phyloP scores from a whole-genome alignment of 2,113 vertebrate species.

The Stegastes partitus region DNA sequence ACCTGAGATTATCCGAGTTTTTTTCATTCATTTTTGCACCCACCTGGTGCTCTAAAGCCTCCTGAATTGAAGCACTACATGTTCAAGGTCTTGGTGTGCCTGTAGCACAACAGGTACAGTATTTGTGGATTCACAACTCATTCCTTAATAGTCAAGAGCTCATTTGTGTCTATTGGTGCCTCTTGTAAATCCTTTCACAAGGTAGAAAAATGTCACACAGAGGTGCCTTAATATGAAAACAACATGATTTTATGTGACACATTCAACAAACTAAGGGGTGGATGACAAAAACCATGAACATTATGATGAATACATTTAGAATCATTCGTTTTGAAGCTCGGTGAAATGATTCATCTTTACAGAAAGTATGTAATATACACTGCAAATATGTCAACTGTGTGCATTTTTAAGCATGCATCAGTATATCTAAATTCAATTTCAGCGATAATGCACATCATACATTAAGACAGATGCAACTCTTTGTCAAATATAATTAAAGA shows the following conservation, averaged over 20 bases:
- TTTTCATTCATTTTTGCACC: background rate
- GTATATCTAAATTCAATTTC: constrained; percentile 26
- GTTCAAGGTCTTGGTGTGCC: constrained; percentile 4
- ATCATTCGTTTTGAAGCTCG: constrained; percentile 21
- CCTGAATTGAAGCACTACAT: background rate
- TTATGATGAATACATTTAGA: constrained; percentile 15
- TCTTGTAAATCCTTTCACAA: background rate
- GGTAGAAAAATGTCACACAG: constrained; percentile 10
- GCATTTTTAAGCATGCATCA: background rate
- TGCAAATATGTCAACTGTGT: constrained; percentile 2
- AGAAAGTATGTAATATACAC: too few species aligned
- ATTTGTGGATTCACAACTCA: background rate
- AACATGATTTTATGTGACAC: background rate
- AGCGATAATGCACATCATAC: background rate
- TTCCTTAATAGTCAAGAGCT: constrained; percentile 23
- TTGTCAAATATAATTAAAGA: background rate
- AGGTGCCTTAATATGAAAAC: background rate
- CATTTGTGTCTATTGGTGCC: constrained; percentile 18
- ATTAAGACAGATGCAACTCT: background rate
- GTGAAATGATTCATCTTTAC: background rate
- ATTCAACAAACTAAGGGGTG: too few species aligned
- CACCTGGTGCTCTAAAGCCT: background rate
- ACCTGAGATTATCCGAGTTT: constrained; percentile 34
- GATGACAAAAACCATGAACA: too few species aligned
- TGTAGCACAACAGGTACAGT: background rate